These are phyloP conservation scores for Drosophila cracens DNA, from an alignment of 2,888 invertebrate genomes.

Conservation along the genomic window DNA sequence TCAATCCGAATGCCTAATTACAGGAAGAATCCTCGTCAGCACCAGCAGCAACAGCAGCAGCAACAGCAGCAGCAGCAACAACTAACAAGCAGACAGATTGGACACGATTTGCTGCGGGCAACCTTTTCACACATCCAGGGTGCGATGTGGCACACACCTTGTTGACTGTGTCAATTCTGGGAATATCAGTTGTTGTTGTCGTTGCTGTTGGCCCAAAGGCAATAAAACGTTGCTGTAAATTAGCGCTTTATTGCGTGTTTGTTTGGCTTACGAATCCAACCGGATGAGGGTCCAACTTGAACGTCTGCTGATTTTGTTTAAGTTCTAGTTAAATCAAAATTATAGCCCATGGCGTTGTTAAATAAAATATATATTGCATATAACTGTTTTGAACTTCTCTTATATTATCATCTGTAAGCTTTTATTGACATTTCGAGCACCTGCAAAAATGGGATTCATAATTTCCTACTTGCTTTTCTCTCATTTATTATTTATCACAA, in stretches of 20 bases:
- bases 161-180: constrained; percentile 75
- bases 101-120: constrained; percentile 39
- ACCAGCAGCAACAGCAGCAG: constrained; percentile 10
- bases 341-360: constrained; percentile 43
- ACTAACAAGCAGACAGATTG: constrained; percentile 29
- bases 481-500: constrained; percentile 64
- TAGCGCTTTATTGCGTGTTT: constrained; percentile 77
- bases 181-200: constrained; percentile 52
- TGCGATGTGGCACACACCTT: constrained; percentile 65
- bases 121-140: constrained; percentile 68
- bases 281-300: constrained; percentile 38
- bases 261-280: constrained; percentile 55
- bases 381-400: constrained; percentile 28
- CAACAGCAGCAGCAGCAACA: constrained; percentile 35
- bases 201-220: constrained; percentile 26
- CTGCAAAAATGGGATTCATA: constrained; percentile 36
- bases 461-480: constrained; percentile 6
- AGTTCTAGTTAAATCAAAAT: constrained; percentile 67
- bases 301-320: constrained; percentile 51
- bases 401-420: constrained; percentile 54
- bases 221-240: constrained; percentile 74
- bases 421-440: constrained; percentile 74
- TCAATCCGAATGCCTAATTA: constrained; percentile 65
- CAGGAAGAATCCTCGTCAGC: constrained; percentile 62
- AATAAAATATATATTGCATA: constrained; percentile 12